phyloP scores from a whole-genome alignment of 2,888 invertebrate species.

The Marasmarcha lunaedactyla region DNA sequence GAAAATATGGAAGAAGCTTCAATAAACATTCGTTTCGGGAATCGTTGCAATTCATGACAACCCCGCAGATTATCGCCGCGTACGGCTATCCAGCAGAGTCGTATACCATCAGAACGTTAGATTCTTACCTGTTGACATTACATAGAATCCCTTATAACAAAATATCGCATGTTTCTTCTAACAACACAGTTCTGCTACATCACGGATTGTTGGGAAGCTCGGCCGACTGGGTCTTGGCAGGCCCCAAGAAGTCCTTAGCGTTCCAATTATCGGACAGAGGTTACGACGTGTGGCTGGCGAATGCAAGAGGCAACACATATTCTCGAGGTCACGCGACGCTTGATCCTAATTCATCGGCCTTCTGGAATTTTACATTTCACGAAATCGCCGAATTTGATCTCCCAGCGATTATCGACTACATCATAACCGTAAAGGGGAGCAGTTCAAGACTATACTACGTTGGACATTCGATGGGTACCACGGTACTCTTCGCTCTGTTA shows the following conservation, averaged over 20 bases:
- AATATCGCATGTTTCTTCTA: constrained; percentile 21
- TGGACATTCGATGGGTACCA: constrained; percentile 94
- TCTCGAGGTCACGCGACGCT: constrained; percentile 73
- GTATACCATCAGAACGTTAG: constrained; percentile 79
- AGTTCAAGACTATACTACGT: constrained; percentile 74
- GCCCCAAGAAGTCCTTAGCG: constrained; percentile 73
- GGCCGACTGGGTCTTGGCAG: constrained; percentile 81
- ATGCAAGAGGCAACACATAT: constrained; percentile 85
- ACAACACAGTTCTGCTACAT: constrained; percentile 76
- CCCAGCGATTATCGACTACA: constrained; percentile 85
- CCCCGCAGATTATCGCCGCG: constrained; percentile 51
- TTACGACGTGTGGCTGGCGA: constrained; percentile 87
- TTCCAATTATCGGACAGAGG: constrained; percentile 77
- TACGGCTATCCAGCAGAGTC: constrained; percentile 79
- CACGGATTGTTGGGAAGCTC: constrained; percentile 86
- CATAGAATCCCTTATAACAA: constrained; percentile 82
- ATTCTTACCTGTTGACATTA: constrained; percentile 85
- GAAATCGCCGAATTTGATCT: constrained; percentile 90
- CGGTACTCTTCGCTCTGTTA: constrained; percentile 78
- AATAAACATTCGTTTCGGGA: no score
- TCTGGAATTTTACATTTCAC: constrained; percentile 86
- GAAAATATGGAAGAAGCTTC: no score
- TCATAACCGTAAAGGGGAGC: constrained; percentile 44
- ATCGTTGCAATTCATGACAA: constrained; percentile 26
- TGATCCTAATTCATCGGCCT: constrained; percentile 66